Conservation (phyloP, 30 jellyfish, hydroid and myxozoan species). For the Cassiopea andromeda region DNA sequence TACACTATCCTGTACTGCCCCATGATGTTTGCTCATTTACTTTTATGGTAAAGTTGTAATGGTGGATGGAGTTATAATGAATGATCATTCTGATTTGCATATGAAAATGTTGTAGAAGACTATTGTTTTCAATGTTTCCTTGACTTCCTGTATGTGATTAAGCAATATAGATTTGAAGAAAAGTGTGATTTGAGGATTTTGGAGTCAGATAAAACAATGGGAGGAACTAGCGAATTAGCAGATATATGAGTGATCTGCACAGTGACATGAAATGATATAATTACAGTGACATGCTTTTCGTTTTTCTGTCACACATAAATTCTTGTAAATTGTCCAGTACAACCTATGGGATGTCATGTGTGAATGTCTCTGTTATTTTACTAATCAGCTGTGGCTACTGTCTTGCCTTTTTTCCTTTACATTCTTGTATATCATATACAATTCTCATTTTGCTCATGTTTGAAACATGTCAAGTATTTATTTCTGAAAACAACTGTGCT, state of each 20-base stretch:
- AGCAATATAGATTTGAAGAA: not conserved
- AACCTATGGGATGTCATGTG: not conserved
- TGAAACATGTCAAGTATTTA: not conserved
- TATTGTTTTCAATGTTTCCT: not conserved
- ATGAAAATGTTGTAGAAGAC: not conserved
- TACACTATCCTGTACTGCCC: not conserved
- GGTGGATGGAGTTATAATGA: not conserved
- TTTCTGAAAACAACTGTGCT: no score
- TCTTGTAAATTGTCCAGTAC: not conserved
- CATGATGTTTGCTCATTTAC: not conserved
- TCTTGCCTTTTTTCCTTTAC: not conserved
- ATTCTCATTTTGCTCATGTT: not conserved
- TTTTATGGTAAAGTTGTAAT: not conserved
- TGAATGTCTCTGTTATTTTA: not conserved
- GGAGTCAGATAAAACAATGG: not conserved
- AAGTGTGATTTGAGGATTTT: not conserved
- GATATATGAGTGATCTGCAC: not conserved
- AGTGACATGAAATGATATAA: not conserved
- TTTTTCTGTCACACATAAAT: not conserved
- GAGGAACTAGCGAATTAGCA: not conserved
- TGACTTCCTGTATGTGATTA: not conserved
- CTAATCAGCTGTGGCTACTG: not conserved
- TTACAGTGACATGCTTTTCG: not conserved
- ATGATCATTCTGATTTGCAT: not conserved
- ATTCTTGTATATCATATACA: not conserved